Evolutionary conservation across 1,140 invertebrate species (phyloP), one percentile per base, ranked within the genome.

Genomic region (Atopsyche davidsoni): DNA sequence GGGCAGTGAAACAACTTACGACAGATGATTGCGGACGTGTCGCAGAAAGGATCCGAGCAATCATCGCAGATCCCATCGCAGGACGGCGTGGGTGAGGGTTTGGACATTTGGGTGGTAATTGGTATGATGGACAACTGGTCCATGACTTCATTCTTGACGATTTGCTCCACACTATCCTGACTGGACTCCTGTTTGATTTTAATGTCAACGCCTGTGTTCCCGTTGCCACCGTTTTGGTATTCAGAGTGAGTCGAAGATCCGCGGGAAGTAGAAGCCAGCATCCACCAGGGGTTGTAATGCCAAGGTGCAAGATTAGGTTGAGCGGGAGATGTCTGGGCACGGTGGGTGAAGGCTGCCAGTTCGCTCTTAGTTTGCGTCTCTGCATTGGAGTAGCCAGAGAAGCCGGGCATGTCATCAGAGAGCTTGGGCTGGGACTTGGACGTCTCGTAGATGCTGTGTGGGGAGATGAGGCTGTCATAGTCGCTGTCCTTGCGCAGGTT

Each of bases 251-350:
- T 60, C 51, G 59, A 65, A 17, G 55, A 50, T 0, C 55, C 55
- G 38, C 69, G 55, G 4, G 72, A 73, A 2, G 72, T 73, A 43
- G 70, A 65, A 2, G 72, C 72, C 3, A 74, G 60, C 72, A 74
- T 73, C 72, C 72, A 74, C 72, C 72, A 74, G n/a, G 72, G 72
- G 46, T 72, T 73, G 42, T 74, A 73, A 43, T 73, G 72, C 72
- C 72, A 74, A 16, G 69, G 60, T 9, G 69, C 66, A 38, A 73
- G 43, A 9, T 66, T 67, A 18, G 67, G 47, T 43, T 72, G 69
- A 4, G 62, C 59, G 3, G 56, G 45, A 44, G 70, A 66, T 3
- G 31, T 41, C 16, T 43, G 25, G 21, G 45, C 40, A 4, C 21
- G 16, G 21, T 23, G 23, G n/a, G 50, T 31, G n/a, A 51, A 50